Evolutionary conservation across 2,113 vertebrate species (phyloP).

Genomic region (Myiagra hebetior): DNA sequence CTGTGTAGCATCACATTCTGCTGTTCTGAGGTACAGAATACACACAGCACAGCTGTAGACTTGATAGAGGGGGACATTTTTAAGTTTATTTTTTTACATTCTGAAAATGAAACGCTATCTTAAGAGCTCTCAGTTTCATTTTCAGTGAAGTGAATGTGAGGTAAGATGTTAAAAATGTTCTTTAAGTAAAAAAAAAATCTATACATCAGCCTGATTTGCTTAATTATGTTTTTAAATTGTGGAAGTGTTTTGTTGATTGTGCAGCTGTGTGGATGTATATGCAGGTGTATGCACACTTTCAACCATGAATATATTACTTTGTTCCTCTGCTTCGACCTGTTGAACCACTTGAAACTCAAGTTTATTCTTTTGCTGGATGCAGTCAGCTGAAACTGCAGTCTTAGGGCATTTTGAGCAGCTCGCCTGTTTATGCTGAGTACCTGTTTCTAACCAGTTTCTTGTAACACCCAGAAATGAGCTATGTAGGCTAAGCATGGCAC

Average conservation of each 20-base stretch:
- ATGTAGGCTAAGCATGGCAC: neutral
- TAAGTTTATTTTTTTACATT: neutral
- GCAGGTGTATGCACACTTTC: neutral
- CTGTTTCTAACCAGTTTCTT: neutral
- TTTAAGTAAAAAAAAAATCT: neutral
- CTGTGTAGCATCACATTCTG: neutral
- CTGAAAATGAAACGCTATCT: neutral
- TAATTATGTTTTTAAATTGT: neutral
- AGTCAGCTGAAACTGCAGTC: conserved; percentile 9
- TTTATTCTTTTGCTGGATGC: neutral
- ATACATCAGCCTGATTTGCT: neutral
- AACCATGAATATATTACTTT: conserved; percentile 5
- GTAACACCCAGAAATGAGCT: neutral
- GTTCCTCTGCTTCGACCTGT: conserved; percentile 1
- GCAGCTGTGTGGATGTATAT: conserved; percentile 22
- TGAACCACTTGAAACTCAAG: conserved; percentile 14
- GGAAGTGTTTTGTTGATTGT: neutral
- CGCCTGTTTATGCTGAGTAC: neutral
- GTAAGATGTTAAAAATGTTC: neutral
- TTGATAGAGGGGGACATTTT: neutral
- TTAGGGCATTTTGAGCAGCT: neutral
- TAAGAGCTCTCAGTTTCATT: neutral
- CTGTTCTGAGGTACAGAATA: neutral
- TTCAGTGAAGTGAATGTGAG: neutral
- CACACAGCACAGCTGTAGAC: neutral